Base-by-base conservation (phyloP, 2,888 invertebrate species). In the Drosophila nigricruria region DNA sequence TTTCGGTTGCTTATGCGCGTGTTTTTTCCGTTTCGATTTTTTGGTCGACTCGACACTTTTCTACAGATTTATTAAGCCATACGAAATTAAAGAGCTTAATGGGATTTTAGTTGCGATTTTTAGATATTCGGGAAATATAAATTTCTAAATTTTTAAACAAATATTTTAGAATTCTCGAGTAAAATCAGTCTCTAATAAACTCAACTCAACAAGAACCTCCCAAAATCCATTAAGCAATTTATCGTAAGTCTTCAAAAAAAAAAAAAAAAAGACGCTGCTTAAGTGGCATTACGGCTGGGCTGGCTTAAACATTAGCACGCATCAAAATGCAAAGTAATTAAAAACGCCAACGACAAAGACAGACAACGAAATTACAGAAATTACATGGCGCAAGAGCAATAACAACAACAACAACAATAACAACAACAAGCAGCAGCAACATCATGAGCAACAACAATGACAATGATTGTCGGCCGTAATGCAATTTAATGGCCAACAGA, bases 401-500 rank as follows among this genome's bases (percentile, higher is more conserved):
- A 70, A 34, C 54, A 68, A 12, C 40, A 58, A 30, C 43, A 62
- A 59, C 62, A 68, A 57, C 54, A 77, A 57, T 18, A 47, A 3
- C n/a, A 47, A 1, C 25, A 27, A 2, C 49, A 65, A 77, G 62
- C 47, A 30, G 1, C n/a, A 49, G 4, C 49, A 49, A 1, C 23
- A 34, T 20, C 34, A 25, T 16, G 16, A 45, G 34, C 49, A 69
- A 60, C 63, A 70, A 64, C 57, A 77, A 70, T 64, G 53, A 77
- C 40, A 74, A 73, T 73, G 81, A 81, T 77, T 70, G 70, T 47
- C 57, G 60, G 78, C 56, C 76, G 75, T 84, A 88, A 84, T 88
- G 84, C 83, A 88, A 82, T 88, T 84, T 88, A 84, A 84, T 88
- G 86, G 72, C 70, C 79, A 73, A 57, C 75, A 66, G 76, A 65